Evolutionary conservation across 2,888 invertebrate genomes (phyloP).

Genomic region (Eupsilia transversa): DNA sequence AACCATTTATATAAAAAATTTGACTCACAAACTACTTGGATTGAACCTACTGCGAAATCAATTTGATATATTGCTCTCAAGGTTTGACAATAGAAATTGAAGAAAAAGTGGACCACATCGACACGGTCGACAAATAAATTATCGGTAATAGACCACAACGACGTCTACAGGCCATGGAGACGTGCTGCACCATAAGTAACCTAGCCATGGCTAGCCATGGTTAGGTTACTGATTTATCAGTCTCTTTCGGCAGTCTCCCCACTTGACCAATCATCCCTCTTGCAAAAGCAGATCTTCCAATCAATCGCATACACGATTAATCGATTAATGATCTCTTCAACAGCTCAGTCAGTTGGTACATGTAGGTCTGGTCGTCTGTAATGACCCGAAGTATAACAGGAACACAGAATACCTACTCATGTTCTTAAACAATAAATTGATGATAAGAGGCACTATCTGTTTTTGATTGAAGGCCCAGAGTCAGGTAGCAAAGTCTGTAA

Average conservation of each 20-base stretch:
- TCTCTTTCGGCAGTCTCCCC: not conserved
- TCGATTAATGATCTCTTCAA: not conserved
- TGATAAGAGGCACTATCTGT: not conserved
- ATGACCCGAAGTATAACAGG: not conserved
- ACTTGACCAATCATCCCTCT: not conserved
- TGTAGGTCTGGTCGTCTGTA: not conserved
- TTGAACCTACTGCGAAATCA: constrained; percentile 10
- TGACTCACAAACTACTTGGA: not conserved
- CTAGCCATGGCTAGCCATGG: not conserved
- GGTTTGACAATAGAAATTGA: constrained; percentile 39
- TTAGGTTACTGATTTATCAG: no score
- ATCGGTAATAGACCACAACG: constrained; percentile 31
- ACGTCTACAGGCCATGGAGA: constrained; percentile 5
- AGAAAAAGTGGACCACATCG: constrained; percentile 36
- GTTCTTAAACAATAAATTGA: not conserved
- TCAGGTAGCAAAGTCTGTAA: no score
- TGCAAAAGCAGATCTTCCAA: not conserved
- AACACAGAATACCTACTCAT: not conserved
- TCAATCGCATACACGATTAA: not conserved
- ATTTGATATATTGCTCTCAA: constrained; percentile 32
- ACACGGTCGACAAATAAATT: constrained; percentile 9
- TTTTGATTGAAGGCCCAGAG: no score
- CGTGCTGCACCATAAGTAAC: not conserved
- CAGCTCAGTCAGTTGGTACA: not conserved
- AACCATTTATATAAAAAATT: not conserved